Evolutionary conservation across 2,888 invertebrate species (phyloP).

Genomic region (Drosophila recens): DNA sequence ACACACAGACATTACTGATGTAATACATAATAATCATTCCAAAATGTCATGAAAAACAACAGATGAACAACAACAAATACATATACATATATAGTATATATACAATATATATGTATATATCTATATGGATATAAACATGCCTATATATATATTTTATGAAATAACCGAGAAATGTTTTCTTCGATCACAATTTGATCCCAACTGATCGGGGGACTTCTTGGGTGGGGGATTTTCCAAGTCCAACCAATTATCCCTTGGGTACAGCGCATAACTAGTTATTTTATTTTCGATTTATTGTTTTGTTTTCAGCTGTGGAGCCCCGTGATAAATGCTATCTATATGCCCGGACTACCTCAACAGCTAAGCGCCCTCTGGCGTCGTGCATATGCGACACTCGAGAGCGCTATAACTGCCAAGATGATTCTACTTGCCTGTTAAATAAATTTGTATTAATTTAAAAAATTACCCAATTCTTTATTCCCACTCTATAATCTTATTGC

Average conservation of each 20-base stretch:
- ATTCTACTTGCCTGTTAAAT: neutral
- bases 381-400: neutral
- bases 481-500: neutral
- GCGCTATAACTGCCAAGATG: neutral
- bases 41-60: conserved; percentile 68
- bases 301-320: conserved; percentile 26
- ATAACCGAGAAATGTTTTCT: conserved; percentile 40
- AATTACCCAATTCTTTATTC: neutral
- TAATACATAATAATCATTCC: conserved; percentile 78
- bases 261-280: neutral
- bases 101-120: conserved; percentile 12
- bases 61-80: conserved; percentile 27
- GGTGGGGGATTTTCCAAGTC: conserved; percentile 1
- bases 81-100: conserved; percentile 22
- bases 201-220: conserved; percentile 8
- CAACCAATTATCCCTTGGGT: neutral
- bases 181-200: conserved; percentile 1
- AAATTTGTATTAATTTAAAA: neutral
- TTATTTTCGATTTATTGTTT: conserved; percentile 3
- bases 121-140: conserved; percentile 35
- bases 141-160: conserved; percentile 58
- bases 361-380: neutral
- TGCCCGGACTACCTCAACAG: neutral
- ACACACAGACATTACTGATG: conserved; percentile 51
- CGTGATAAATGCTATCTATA: conserved; percentile 14